A percentile compares a stretch with the other conserved stretches of the same genome.
Evolutionary conservation across 2,113 vertebrate species (phyloP).

Genomic region (Boulengeromyrus knoepffleri): DNA sequence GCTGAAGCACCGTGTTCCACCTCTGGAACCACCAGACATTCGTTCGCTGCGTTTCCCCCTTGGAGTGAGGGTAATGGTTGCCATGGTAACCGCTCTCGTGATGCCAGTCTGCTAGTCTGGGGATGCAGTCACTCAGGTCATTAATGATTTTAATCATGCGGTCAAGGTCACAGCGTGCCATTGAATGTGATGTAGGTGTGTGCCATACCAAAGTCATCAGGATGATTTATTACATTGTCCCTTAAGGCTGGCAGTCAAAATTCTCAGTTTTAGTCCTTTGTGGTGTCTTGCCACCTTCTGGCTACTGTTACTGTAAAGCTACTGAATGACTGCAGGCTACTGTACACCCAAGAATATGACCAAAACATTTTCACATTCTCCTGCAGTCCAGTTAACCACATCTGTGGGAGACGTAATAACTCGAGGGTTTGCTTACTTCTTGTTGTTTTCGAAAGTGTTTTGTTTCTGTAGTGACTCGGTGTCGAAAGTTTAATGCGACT

Average conservation of each 20-base stretch:
- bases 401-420: not conserved
- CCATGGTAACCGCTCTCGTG: constrained; percentile 46
- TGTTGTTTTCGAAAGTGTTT: not conserved
- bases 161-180: constrained; percentile 25
- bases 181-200: not conserved
- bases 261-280: not conserved
- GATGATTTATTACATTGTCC: not conserved
- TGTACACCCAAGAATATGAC: not conserved
- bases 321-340: not conserved
- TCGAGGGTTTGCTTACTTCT: not conserved
- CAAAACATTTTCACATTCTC: not conserved
- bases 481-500: not conserved
- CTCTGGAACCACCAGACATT: not conserved
- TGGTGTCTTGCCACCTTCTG: not conserved
- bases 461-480: not conserved
- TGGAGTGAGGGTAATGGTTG: constrained; percentile 41
- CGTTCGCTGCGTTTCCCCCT: not conserved
- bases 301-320: not conserved
- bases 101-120: constrained; percentile 32
- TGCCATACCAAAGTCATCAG: not conserved
- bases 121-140: constrained; percentile 34
- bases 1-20: not conserved
- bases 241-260: not conserved
- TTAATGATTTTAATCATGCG: constrained; percentile 36
- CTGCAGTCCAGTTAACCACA: not conserved